Percentiles rank a stretch among this genome's conserved stretches.
These are phyloP conservation scores for Mythimna impura DNA, from an alignment of 2,888 invertebrate species.

Conservation along the genomic window DNA sequence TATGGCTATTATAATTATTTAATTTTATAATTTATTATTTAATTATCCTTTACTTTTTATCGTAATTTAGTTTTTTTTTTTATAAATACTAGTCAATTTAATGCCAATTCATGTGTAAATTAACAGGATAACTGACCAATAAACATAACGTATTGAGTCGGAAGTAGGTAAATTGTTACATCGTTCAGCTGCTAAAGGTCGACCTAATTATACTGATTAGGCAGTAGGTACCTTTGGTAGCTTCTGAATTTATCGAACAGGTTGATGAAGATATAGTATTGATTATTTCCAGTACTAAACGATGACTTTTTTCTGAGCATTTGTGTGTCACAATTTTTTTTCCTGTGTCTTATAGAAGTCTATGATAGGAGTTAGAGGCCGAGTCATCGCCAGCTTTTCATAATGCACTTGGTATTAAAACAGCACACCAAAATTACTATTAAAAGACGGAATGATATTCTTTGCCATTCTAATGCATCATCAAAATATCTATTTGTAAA, in stretches of 20 bases:
- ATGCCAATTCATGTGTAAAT: constrained; percentile 2
- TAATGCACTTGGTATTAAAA: too few species aligned
- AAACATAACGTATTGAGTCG: constrained; percentile 11
- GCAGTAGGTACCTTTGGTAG: not conserved
- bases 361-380: not conserved
- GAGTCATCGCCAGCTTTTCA: not conserved
- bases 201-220: constrained; percentile 26
- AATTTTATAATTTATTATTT: too few species aligned
- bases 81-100: not conserved
- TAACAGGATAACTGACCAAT: constrained; percentile 14
- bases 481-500: too few species aligned
- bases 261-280: constrained; percentile 30
- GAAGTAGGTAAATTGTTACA: constrained; percentile 28
- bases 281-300: constrained; percentile 15
- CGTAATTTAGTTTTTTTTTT: not conserved
- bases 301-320: constrained; percentile 12
- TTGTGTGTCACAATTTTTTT: not conserved
- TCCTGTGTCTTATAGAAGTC: not conserved
- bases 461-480: too few species aligned
- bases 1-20: too few species aligned
- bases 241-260: constrained; percentile 31
- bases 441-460: too few species aligned
- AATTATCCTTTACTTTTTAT: not conserved
- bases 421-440: too few species aligned
- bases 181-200: constrained; percentile 32